phyloP scores from a whole-genome alignment of 2,888 invertebrate species.

The Boloria euphrosyne region DNA sequence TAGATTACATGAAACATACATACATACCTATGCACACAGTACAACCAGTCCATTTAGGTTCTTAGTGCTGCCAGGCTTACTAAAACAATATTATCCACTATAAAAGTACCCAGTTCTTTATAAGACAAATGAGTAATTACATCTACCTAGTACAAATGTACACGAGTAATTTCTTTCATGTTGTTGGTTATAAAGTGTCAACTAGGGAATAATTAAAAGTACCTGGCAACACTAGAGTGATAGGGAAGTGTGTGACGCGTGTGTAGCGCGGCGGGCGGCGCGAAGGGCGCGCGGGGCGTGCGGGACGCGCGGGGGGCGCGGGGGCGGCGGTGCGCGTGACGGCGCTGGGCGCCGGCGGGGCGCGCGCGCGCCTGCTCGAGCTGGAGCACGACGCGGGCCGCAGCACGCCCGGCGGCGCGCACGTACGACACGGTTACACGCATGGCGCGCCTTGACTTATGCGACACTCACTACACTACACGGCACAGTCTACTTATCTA shows the following conservation, averaged over 20 bases:
- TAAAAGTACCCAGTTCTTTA: too few relatives aligned
- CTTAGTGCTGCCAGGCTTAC: constrained; percentile 10
- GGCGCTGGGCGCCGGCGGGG: constrained; percentile 50
- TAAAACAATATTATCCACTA: too few relatives aligned
- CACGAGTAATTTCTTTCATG: too few relatives aligned
- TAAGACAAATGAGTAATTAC: too few relatives aligned
- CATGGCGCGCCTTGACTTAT: constrained; percentile 25
- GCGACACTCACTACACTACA: neutral
- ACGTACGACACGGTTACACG: constrained; percentile 31
- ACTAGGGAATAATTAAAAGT: neutral
- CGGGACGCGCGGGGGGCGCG: constrained; percentile 46
- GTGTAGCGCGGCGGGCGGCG: constrained; percentile 47
- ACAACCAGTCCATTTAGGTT: neutral
- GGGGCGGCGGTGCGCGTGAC: constrained; percentile 46
- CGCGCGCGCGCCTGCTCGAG: constrained; percentile 75
- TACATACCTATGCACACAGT: neutral
- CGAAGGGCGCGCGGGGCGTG: constrained; percentile 46
- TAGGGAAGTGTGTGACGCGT: constrained; percentile 46
- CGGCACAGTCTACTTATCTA: too few relatives aligned
- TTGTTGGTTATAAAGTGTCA: neutral
- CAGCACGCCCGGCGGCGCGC: constrained; percentile 73
- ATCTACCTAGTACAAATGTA: too few relatives aligned
- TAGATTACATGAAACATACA: neutral
- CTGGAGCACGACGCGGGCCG: constrained; percentile 77
- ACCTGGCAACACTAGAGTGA: constrained; percentile 14